Evolutionary conservation across 2,113 vertebrate species (phyloP), one percentile per base, ranked within the genome.

Genomic region (Dermatemys mawii): DNA sequence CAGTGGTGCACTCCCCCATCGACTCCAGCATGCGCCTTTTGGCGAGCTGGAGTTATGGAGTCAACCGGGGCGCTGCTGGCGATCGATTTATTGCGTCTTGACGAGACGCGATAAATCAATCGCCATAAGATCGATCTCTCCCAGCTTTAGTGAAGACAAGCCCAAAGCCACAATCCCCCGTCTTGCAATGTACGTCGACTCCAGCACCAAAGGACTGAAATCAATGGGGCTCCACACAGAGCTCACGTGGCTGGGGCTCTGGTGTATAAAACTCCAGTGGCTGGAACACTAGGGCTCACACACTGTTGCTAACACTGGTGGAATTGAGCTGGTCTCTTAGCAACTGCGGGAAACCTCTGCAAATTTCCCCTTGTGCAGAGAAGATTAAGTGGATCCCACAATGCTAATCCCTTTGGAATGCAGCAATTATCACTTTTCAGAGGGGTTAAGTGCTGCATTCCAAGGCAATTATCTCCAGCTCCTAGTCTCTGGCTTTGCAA

Each of bases 121-220:
- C n/a, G n/a, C n/a, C n/a, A n/a, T n/a, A n/a, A n/a, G n/a, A n/a
- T n/a, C n/a, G n/a, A n/a, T n/a, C n/a, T n/a, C n/a, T n/a, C n/a
- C n/a, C n/a, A n/a, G n/a, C n/a, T n/a, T n/a, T n/a, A n/a, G n/a
- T n/a, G n/a, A n/a, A n/a, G n/a, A n/a, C n/a, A n/a, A n/a, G n/a
- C n/a, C n/a, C n/a, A n/a, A n/a, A n/a, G n/a, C n/a, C 11, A 67
- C 16, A 41, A 7, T 44, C 3, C 1, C 3, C 17, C 70, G 1
- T 3, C 67, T n/a, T 79, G 76, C 78, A 84, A 63, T 27, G 1
- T 46, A 86, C 55, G 17, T 84, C 57, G 7, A 5, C 54, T 44
- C 13, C 8, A 26, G 35, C 27, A 53, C 32, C 6, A 79, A 41
- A 80, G 54, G 29, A 84, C 76, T 38, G 38, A 83, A 90, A 85